These are phyloP conservation scores for Onychomys arenicola DNA, from an alignment of 2,797 vertebrate species.

Conservation along the genomic window DNA sequence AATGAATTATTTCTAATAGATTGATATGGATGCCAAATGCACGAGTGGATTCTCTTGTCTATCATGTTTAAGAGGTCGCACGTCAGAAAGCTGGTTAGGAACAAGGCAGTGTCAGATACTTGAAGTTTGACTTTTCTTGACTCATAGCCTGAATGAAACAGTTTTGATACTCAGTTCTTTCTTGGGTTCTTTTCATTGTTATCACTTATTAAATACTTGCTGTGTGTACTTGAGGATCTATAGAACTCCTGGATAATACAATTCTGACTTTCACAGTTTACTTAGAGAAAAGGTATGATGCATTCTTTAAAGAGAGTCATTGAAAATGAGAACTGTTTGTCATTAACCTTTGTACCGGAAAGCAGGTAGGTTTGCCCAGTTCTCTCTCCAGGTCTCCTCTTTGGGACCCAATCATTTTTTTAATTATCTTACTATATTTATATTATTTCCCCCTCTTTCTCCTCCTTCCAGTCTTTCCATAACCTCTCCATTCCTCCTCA, in stretches of 20 bases:
- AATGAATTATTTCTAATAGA: slow-evolving; percentile 8
- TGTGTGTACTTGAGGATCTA: neutral
- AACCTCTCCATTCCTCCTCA: neutral
- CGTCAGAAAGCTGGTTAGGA: neutral
- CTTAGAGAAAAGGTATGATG: neutral
- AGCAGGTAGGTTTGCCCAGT: neutral
- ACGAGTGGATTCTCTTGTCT: neutral
- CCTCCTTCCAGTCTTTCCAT: neutral
- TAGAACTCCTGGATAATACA: neutral
- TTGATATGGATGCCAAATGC: neutral
- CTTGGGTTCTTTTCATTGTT: neutral
- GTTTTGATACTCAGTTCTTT: slow-evolving; percentile 4
- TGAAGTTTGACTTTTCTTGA: neutral
- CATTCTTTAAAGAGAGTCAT: neutral
- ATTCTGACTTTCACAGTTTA: neutral
- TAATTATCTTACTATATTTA: neutral
- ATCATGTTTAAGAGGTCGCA: neutral
- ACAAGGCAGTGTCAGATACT: neutral
- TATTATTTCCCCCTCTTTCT: neutral
- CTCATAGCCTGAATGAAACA: neutral
- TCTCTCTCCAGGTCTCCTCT: neutral
- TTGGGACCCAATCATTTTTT: neutral
- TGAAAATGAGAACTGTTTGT: neutral
- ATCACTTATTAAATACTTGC: neutral
- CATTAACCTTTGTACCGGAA: neutral